Conservation (phyloP, 2,888 invertebrate genomes). For the Drosophila paramelanica region DNA sequence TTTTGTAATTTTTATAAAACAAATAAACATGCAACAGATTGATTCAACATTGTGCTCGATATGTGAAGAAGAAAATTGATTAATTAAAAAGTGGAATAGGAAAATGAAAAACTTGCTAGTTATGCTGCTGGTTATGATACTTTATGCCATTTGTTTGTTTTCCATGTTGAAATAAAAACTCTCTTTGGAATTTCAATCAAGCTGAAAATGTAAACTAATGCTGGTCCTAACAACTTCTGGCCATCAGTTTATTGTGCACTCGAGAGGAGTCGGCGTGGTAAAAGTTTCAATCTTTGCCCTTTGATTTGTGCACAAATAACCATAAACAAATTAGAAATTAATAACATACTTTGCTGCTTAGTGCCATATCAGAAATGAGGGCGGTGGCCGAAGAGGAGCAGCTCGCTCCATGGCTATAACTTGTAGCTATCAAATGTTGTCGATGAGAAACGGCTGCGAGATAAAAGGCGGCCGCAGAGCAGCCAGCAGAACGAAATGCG, state of each 20-base stretch:
- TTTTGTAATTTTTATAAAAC: no score
- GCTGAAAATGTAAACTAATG: constrained; percentile 23
- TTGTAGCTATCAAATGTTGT: constrained; percentile 77
- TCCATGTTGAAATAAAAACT: neutral
- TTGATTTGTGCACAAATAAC: constrained; percentile 80
- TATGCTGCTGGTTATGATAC: no score
- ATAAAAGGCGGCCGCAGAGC: constrained; percentile 44
- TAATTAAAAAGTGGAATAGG: no score
- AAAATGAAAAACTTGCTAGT: no score
- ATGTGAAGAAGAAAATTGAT: no score
- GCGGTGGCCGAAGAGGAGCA: neutral
- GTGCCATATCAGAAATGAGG: constrained; percentile 13
- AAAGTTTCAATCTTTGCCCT: constrained; percentile 78
- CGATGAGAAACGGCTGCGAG: constrained; percentile 65
- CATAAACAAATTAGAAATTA: constrained; percentile 78
- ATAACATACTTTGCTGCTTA: constrained; percentile 76
- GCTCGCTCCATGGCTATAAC: constrained; percentile 55
- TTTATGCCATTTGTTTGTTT: no score
- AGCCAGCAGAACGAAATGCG: constrained; percentile 68
- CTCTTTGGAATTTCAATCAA: constrained; percentile 30
- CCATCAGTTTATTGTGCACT: constrained; percentile 21
- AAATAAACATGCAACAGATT: no score
- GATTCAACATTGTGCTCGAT: no score
- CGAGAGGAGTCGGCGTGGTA: constrained; percentile 23
- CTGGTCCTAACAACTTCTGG: constrained; percentile 29